Base-by-base conservation (phyloP, 2,888 invertebrate species). In the Apotomis turbidana region DNA sequence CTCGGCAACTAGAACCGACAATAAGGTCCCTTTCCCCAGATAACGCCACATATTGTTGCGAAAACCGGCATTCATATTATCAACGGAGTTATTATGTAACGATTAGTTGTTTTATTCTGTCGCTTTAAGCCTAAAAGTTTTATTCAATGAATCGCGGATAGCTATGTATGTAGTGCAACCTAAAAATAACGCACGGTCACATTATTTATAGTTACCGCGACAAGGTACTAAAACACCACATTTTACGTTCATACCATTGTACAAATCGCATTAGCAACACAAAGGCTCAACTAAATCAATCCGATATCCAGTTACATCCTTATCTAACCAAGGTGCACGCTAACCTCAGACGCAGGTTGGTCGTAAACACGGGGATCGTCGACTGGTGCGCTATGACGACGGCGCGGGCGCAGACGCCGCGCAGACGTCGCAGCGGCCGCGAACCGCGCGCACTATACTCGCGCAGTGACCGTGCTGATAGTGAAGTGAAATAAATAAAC, bases 391-490 rank as follows among this genome's bases (percentile, higher is more conserved):
- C 79, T 78, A 78, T 78, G 78, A 72, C 71, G 70, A 69, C 74
- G 27, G 86, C 84, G 87, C 49, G 68, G 44, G 27, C 62, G 58
- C 81, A 83, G 83, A 91, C 91, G 87, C 80, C 80, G 77, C 80
- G 83, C 83, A 90, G 90, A 90, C 91, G 83, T 78, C 82, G 90
- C 79, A 83, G 85, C 51, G 3, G 36, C 36, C 62, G 80, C 79
- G 80, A 85, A 89, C 85, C 88, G 87, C 77, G 77, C 69, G 77
- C 74, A 68, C 68, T 36, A 62, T 46, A 64, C 71, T 68, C 74
- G 59, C 73, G 81, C 78, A 74, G 67, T 72, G 70, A 10, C 13
- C 27, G n/a, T 38, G 8, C 36, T 38, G 38, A 69, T 51, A 62
- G 69, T 62, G 55, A 62, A 70, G 62, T 62, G 61, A 8, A 10